A percentile compares a stretch with the other conserved stretches of the same genome.
These are phyloP conservation scores for Lophotriccus pileatus DNA, from an alignment of 2,797 vertebrate species.

Conservation along the genomic window DNA sequence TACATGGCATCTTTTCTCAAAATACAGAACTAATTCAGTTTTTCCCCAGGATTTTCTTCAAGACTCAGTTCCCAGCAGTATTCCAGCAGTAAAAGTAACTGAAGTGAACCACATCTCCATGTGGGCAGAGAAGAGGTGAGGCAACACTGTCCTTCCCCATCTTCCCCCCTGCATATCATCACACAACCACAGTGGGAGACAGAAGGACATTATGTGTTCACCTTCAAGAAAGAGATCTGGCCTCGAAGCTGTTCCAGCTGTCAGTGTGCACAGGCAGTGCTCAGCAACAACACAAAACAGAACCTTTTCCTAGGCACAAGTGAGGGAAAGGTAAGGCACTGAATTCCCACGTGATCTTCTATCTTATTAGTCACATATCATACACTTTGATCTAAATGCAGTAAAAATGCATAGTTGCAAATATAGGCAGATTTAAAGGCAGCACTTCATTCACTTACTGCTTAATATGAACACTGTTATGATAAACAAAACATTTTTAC, in stretches of 20 bases:
- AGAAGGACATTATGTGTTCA: neutral
- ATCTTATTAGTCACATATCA: neutral
- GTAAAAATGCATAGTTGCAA: neutral
- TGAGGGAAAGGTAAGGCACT: neutral
- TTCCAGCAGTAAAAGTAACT: neutral
- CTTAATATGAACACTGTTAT: neutral
- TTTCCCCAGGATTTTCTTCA: neutral
- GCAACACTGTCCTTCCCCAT: neutral
- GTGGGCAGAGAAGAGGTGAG: neutral
- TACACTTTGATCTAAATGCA: neutral
- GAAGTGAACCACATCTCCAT: neutral
- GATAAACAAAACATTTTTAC: neutral
- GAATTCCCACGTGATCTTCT: neutral
- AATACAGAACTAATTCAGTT: neutral
- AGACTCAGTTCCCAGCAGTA: neutral
- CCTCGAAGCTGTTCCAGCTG: neutral
- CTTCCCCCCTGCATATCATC: neutral
- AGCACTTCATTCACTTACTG: neutral
- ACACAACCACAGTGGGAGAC: neutral
- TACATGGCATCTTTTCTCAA: neutral
- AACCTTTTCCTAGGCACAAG: neutral
- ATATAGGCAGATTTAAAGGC: neutral
- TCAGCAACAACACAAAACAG: neutral
- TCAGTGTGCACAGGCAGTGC: accelerated
- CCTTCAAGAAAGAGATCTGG: neutral